Percentiles rank a stretch among this genome's conserved stretches.
phyloP scores from a whole-genome alignment of 2,888 invertebrate species.

The Pterobdella sp. region DNA sequence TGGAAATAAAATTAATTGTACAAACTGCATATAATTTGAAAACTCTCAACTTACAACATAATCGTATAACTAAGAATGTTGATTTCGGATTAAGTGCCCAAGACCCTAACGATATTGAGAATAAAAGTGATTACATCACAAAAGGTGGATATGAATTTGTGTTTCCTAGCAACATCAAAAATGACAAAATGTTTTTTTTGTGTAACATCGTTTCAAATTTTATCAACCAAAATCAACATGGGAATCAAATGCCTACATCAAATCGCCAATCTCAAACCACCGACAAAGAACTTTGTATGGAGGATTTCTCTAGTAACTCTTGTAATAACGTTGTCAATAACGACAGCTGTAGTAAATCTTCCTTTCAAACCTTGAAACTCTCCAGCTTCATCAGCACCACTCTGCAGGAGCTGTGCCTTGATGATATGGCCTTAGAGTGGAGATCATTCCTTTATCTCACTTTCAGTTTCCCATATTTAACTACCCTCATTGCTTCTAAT shows the following conservation, averaged over 20 bases:
- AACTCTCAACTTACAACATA: slow-evolving; percentile 6
- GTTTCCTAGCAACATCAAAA: too few species aligned
- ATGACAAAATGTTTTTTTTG: too few species aligned
- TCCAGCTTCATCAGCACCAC: slow-evolving; percentile 9
- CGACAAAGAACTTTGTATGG: too few species aligned
- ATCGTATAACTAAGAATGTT: neutral
- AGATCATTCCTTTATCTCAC: neutral
- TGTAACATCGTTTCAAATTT: too few species aligned
- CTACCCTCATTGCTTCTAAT: neutral
- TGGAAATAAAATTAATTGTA: slow-evolving; percentile 6
- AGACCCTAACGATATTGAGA: neutral
- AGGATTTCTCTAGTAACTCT: too few species aligned
- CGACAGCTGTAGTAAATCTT: neutral
- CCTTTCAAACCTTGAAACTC: neutral
- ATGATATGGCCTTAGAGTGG: neutral
- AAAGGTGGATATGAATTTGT: too few species aligned
- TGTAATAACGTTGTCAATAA: too few species aligned
- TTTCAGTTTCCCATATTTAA: neutral
- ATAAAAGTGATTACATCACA: too few species aligned
- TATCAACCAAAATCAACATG: too few species aligned
- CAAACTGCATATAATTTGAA: neutral
- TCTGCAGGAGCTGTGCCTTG: neutral
- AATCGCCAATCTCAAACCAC: too few species aligned
- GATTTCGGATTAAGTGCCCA: neutral
- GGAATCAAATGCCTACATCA: too few species aligned